Conservation (phyloP, 2,797 vertebrate genomes). For the Poeciliopsis gracilis region DNA sequence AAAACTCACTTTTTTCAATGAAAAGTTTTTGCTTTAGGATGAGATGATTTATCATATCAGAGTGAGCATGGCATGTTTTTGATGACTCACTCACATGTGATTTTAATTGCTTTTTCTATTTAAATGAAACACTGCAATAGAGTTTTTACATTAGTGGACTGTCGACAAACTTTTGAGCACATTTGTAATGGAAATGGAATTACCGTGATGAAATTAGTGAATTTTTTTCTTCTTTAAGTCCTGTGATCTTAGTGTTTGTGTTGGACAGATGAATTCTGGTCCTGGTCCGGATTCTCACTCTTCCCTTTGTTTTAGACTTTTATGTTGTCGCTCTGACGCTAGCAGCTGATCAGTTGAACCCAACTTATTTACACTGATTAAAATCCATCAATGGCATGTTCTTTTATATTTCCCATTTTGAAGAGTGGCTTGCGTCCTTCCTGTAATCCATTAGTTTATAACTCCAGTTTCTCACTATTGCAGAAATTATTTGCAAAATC, state of each 20-base stretch:
- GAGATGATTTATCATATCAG: not conserved
- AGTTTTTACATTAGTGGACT: too few species aligned
- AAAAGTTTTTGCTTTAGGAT: not conserved
- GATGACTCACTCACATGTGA: too few species aligned
- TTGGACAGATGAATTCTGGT: not conserved
- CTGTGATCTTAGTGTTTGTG: not conserved
- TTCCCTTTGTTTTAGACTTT: not conserved
- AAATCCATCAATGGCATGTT: not conserved
- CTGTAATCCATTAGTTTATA: not conserved
- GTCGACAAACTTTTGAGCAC: too few species aligned
- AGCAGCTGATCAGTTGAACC: not conserved
- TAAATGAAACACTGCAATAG: too few species aligned
- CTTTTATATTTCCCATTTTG: not conserved
- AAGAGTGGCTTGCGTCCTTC: not conserved
- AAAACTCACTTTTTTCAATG: too few species aligned
- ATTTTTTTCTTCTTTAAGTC: not conserved
- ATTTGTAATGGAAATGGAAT: too few species aligned
- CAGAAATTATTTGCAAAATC: not conserved
- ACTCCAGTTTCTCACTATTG: not conserved
- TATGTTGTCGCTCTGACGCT: not conserved
- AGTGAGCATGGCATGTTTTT: too few species aligned
- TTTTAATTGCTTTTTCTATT: too few species aligned
- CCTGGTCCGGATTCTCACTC: not conserved
- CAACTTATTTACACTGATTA: not conserved
- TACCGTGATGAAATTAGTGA: too few species aligned